Percentiles rank a stretch among this genome's conserved stretches.
These are phyloP conservation scores for Epistrophe grossulariae DNA, from an alignment of 2,888 invertebrate species.

Conservation along the genomic window DNA sequence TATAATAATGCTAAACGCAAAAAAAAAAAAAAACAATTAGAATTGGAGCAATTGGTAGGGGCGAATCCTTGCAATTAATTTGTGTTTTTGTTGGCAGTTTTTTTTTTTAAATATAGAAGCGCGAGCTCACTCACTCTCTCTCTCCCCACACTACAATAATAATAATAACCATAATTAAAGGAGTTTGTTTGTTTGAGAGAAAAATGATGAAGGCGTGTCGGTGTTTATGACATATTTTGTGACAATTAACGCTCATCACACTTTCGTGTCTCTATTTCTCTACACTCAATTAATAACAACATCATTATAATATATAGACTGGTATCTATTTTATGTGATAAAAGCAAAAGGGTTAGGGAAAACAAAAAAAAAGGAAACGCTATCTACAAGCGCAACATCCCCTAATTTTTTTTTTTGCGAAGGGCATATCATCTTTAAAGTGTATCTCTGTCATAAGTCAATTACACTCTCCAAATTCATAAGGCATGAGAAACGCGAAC, in stretches of 20 bases:
- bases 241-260: slow-evolving; percentile 61
- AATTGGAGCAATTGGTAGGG: slow-evolving; percentile 17
- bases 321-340: neutral
- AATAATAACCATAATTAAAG: slow-evolving; percentile 43
- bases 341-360: slow-evolving; percentile 10
- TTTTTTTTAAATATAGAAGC: slow-evolving; percentile 16
- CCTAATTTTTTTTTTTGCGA: neutral
- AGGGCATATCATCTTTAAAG: slow-evolving; percentile 37
- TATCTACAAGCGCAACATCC: neutral
- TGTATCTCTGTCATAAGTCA: slow-evolving; percentile 60
- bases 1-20: neutral
- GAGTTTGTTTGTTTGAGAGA: slow-evolving; percentile 16
- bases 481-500: slow-evolving; percentile 10
- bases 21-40: neutral
- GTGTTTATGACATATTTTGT: slow-evolving; percentile 72
- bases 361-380: neutral
- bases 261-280: slow-evolving; percentile 2
- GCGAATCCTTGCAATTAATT: slow-evolving; percentile 69
- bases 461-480: slow-evolving; percentile 60
- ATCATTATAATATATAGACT: neutral
- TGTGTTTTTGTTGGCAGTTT: slow-evolving; percentile 48
- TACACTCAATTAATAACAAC: neutral
- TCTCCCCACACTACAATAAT: too few species aligned
- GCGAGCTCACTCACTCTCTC: neutral
- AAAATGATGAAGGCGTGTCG: slow-evolving; percentile 52